Conservation (phyloP, 1,140 invertebrate genomes). For the Orchestia grillus region DNA sequence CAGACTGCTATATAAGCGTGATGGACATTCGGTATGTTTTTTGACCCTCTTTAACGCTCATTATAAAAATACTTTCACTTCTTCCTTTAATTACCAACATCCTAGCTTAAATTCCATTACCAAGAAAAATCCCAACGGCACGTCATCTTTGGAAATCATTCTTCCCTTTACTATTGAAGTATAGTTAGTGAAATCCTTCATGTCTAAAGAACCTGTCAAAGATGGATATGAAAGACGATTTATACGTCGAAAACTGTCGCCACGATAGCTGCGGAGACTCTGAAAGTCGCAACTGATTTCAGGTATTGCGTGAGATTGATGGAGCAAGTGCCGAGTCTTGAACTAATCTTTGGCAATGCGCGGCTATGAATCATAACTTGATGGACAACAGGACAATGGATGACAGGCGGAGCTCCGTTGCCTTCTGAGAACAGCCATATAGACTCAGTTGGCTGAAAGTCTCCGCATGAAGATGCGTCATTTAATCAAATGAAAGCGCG, state of each 20-base stretch:
- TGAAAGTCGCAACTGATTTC: slow-evolving; percentile 3
- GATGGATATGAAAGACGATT: not conserved
- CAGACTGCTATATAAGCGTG: not conserved
- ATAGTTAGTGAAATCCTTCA: not conserved
- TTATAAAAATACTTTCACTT: not conserved
- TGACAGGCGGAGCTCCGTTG: slow-evolving; percentile 40
- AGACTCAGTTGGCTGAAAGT: slow-evolving; percentile 13
- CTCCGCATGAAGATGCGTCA: not conserved
- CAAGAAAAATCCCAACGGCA: not conserved
- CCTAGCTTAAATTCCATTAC: not conserved
- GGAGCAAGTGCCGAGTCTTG: slow-evolving; percentile 29
- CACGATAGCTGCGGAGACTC: not conserved
- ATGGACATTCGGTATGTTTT: not conserved
- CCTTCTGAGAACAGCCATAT: slow-evolving; percentile 39
- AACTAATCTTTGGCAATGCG: slow-evolving; percentile 46
- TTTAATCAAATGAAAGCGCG: slow-evolving; percentile 10
- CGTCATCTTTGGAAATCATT: not conserved
- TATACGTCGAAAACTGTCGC: not conserved
- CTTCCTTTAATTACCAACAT: not conserved
- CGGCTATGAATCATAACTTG: slow-evolving; percentile 45
- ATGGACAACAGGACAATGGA: slow-evolving; percentile 47
- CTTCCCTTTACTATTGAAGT: not conserved
- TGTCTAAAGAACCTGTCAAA: slow-evolving; percentile 1
- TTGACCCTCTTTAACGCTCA: not conserved
- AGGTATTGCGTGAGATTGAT: slow-evolving; percentile 49